phyloP scores from a whole-genome alignment of 2,797 vertebrate genomes.

The Columba guinea region DNA sequence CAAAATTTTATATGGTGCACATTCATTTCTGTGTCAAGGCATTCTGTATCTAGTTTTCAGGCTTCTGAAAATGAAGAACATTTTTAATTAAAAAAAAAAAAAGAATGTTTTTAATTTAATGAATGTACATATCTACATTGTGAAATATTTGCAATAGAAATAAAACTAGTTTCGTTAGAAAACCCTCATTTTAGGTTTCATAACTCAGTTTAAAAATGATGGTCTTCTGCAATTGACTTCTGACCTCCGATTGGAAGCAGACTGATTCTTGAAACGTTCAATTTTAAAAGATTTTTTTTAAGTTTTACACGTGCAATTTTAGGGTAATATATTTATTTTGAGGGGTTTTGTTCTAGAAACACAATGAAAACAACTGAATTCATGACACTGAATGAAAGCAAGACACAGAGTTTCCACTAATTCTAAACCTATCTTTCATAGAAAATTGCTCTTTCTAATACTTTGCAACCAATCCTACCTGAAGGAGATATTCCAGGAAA shows the following conservation, averaged over 20 bases:
- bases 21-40: not conserved
- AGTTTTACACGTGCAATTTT: not conserved
- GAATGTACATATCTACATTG: not conserved
- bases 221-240: not conserved
- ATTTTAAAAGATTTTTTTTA: not conserved
- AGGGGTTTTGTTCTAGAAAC: not conserved
- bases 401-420: not conserved
- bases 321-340: not conserved
- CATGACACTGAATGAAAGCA: not conserved
- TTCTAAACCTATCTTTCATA: not conserved
- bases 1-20: not conserved
- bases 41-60: not conserved
- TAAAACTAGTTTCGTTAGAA: not conserved
- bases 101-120: not conserved
- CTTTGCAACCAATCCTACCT: not conserved
- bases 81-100: not conserved
- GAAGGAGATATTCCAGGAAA: not conserved
- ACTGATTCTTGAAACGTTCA: not conserved
- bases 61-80: not conserved
- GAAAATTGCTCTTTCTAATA: not conserved
- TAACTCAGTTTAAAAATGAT: not conserved
- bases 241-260: not conserved
- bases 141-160: not conserved
- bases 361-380: not conserved
- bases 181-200: not conserved